These are phyloP conservation scores for Fulmarus glacialis DNA, from an alignment of 2,113 vertebrate genomes.

Conservation along the genomic window DNA sequence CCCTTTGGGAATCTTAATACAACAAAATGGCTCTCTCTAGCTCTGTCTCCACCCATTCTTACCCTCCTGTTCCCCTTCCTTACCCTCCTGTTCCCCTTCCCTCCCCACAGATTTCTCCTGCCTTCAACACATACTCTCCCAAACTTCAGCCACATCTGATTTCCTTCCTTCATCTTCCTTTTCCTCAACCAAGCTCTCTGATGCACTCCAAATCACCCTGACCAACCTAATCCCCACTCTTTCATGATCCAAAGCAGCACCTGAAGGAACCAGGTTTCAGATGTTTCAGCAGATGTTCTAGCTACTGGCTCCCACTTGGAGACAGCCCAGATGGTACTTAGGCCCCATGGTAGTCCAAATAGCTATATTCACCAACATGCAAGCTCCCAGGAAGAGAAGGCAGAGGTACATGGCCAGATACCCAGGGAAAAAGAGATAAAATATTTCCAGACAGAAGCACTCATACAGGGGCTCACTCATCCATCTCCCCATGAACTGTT, in stretches of 20 bases:
- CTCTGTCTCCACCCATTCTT: slow-evolving; percentile 40
- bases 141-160: slow-evolving; percentile 29
- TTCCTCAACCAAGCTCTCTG: slow-evolving; percentile 23
- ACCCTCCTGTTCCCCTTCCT: slow-evolving; percentile 14
- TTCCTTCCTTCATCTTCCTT: slow-evolving; percentile 66
- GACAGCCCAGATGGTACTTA: neutral
- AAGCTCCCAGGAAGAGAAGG: neutral
- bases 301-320: neutral
- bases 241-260: neutral
- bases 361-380: neutral
- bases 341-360: neutral
- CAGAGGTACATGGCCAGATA: neutral
- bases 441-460: neutral
- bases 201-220: neutral
- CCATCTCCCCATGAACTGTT: neutral
- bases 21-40: neutral
- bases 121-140: neutral
- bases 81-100: slow-evolving; percentile 13
- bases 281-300: neutral
- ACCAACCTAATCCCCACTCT: neutral
- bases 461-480: neutral
- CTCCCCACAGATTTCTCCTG: slow-evolving; percentile 44
- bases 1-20: neutral
- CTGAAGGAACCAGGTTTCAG: neutral
- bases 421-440: neutral